Conservation (phyloP, 1,140 invertebrate species). For the Drosophila grimshawi region DNA sequence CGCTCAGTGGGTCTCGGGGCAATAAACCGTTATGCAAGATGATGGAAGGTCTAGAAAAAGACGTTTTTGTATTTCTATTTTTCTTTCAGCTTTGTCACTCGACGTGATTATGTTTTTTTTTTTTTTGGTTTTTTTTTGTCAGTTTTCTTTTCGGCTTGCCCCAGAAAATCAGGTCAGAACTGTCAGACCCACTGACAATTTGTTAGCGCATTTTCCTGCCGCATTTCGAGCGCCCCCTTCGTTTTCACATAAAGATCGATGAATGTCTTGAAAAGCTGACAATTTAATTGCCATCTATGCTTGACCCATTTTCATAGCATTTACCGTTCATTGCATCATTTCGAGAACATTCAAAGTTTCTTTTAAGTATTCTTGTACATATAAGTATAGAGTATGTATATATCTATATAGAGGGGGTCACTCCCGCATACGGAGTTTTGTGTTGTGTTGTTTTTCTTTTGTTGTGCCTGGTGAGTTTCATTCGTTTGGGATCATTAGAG, state of each 20-base stretch:
- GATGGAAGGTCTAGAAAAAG: slow-evolving; percentile 48
- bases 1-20: slow-evolving; percentile 14
- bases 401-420: neutral
- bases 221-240: neutral
- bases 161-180: slow-evolving; percentile 47
- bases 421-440: slow-evolving; percentile 42
- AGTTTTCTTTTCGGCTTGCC: slow-evolving; percentile 21
- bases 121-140: neutral
- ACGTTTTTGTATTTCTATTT: slow-evolving; percentile 13
- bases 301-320: slow-evolving; percentile 62
- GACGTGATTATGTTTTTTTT: neutral
- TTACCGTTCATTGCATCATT: slow-evolving; percentile 67
- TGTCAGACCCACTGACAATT: slow-evolving; percentile 49
- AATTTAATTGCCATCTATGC: slow-evolving; percentile 61
- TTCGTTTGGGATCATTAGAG: slow-evolving; percentile 31
- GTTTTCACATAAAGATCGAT: slow-evolving; percentile 41
- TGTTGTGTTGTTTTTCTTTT: slow-evolving; percentile 19
- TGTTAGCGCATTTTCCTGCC: slow-evolving; percentile 49
- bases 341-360: slow-evolving; percentile 35
- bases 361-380: slow-evolving; percentile 10
- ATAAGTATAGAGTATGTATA: no score
- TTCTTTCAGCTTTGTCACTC: slow-evolving; percentile 35
- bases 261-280: slow-evolving; percentile 61
- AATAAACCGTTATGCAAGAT: slow-evolving; percentile 62
- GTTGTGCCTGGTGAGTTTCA: slow-evolving; percentile 12